phyloP scores from a whole-genome alignment of 1,140 invertebrate genomes.

The Lerema accius region DNA sequence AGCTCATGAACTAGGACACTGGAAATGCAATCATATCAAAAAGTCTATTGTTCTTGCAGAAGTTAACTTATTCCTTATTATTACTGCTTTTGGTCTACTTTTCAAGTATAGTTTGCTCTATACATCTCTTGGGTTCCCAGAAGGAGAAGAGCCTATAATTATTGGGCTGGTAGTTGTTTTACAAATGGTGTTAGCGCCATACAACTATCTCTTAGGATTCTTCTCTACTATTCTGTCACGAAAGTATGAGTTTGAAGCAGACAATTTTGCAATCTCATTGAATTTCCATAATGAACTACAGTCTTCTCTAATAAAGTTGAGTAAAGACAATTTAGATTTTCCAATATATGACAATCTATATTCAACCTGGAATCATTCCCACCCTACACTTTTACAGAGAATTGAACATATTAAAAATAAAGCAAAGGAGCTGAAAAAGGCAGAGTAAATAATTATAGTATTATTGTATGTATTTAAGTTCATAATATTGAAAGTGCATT shows the following conservation, averaged over 20 bases:
- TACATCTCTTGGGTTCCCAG: slow-evolving; percentile 93
- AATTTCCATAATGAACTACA: slow-evolving; percentile 88
- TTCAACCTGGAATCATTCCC: slow-evolving; percentile 97
- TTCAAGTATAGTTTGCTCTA: slow-evolving; percentile 92
- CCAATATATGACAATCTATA: slow-evolving; percentile 95
- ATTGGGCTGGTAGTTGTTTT: slow-evolving; percentile 96
- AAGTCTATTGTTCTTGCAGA: slow-evolving; percentile 95
- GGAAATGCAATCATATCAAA: slow-evolving; percentile 96
- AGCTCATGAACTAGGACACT: slow-evolving; percentile 98
- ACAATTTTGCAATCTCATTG: slow-evolving; percentile 93
- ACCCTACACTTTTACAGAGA: slow-evolving; percentile 97
- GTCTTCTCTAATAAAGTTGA: slow-evolving; percentile 94
- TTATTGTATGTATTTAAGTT: background rate
- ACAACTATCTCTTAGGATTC: slow-evolving; percentile 93
- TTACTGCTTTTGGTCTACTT: slow-evolving; percentile 93
- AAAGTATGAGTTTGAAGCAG: slow-evolving; percentile 98
- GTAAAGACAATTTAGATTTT: slow-evolving; percentile 97
- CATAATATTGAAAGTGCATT: slow-evolving; percentile 36
- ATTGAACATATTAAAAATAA: slow-evolving; percentile 89
- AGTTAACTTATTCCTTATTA: slow-evolving; percentile 89
- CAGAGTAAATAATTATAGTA: slow-evolving; percentile 47
- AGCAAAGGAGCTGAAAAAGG: slow-evolving; percentile 45
- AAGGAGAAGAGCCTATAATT: slow-evolving; percentile 90
- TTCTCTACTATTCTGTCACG: slow-evolving; percentile 87
- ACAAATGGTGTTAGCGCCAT: slow-evolving; percentile 95